phyloP scores from a whole-genome alignment of 1,140 invertebrate species.

The Procambarus clarkii region DNA sequence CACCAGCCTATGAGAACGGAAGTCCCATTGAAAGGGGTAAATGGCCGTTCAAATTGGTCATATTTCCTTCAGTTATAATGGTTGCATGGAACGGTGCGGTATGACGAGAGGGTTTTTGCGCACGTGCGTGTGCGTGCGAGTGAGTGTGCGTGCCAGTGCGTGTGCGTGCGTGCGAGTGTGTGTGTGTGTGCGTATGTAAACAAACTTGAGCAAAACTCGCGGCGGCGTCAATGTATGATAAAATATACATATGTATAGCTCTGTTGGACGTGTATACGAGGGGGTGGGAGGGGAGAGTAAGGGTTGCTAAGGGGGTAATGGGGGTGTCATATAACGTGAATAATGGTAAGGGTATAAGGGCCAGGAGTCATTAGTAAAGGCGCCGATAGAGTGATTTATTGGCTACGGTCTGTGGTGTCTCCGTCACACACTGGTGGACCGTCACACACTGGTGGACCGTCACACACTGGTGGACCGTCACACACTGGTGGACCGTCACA shows the following conservation, averaged over 20 bases:
- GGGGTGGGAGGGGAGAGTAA: too few species aligned
- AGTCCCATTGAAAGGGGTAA: constrained; percentile 24
- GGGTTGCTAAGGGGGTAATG: too few species aligned
- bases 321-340: not conserved
- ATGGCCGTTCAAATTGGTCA: constrained; percentile 32
- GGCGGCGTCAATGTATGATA: too few species aligned
- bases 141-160: not conserved
- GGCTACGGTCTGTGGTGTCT: too few species aligned
- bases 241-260: too few species aligned
- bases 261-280: too few species aligned
- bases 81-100: too few species aligned
- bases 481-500: too few species aligned
- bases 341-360: not conserved
- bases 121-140: not conserved
- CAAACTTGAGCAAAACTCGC: too few species aligned
- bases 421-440: too few species aligned
- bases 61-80: constrained; percentile 14
- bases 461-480: too few species aligned
- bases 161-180: not conserved
- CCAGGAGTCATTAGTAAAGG: not conserved
- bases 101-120: not conserved
- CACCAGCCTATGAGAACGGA: constrained; percentile 24
- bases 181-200: not conserved
- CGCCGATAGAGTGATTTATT: not conserved
- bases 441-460: too few species aligned